Evolutionary conservation across 2,797 vertebrate species (phyloP).

Genomic region (Selene dorsalis): DNA sequence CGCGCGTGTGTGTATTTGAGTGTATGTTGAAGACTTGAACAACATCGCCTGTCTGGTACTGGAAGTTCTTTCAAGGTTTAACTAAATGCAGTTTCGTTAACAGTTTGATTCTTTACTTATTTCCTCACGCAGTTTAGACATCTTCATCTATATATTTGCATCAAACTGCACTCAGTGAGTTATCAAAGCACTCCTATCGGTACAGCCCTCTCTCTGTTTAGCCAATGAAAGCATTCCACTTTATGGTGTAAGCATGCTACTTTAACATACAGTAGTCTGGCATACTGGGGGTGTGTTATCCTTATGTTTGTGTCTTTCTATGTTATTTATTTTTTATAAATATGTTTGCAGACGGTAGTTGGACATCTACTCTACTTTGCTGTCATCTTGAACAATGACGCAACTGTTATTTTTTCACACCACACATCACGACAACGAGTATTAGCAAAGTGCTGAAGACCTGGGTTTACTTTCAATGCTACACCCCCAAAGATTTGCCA

Average conservation of each 20-base stretch:
- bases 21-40: slow-evolving; percentile 77
- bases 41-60: slow-evolving; percentile 88
- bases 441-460: slow-evolving; percentile 61
- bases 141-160: slow-evolving; percentile 83
- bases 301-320: slow-evolving; percentile 79
- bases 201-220: slow-evolving; percentile 86
- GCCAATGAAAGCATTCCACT: slow-evolving; percentile 86
- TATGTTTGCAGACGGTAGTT: slow-evolving; percentile 85
- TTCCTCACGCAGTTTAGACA: slow-evolving; percentile 71
- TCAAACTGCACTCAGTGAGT: slow-evolving; percentile 85
- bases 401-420: slow-evolving; percentile 33
- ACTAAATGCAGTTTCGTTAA: slow-evolving; percentile 84
- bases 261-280: slow-evolving; percentile 84
- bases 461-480: slow-evolving; percentile 71
- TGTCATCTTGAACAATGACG: slow-evolving; percentile 63
- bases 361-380: slow-evolving; percentile 72
- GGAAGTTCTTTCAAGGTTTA: slow-evolving; percentile 87
- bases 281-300: slow-evolving; percentile 84
- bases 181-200: slow-evolving; percentile 87
- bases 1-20: slow-evolving; percentile 30
- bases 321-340: slow-evolving; percentile 92
- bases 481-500: slow-evolving; percentile 76
- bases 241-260: slow-evolving; percentile 91
- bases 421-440: slow-evolving; percentile 50
- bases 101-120: slow-evolving; percentile 62